Evolutionary conservation across 2,797 vertebrate species (phyloP).

Genomic region (Calcarius lapponicus): DNA sequence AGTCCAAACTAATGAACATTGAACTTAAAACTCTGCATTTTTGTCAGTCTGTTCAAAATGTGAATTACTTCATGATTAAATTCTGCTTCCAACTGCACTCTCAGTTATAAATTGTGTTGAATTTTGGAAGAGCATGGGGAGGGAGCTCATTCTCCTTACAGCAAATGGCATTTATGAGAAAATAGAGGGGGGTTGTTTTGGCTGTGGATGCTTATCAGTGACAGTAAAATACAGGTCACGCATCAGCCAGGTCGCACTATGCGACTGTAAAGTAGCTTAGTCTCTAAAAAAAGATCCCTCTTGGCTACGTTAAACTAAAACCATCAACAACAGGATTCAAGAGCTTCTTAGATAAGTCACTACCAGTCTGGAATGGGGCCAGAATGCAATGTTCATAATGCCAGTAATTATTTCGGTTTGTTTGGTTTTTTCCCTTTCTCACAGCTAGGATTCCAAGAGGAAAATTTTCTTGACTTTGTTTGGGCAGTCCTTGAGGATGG

Average conservation of each 20-base stretch:
- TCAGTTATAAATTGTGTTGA: not conserved
- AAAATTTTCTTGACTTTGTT: not conserved
- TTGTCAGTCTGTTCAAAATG: not conserved
- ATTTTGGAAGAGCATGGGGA: not conserved
- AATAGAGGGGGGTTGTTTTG: not conserved
- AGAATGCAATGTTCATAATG: not conserved
- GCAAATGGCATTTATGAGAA: not conserved
- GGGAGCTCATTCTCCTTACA: not conserved
- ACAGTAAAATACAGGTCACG: not conserved
- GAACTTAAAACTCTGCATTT: not conserved
- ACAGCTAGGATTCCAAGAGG: constrained; percentile 36
- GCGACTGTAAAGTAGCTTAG: constrained; percentile 54
- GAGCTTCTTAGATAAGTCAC: constrained; percentile 1
- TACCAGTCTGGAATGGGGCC: not conserved
- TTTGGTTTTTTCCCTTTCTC: not conserved
- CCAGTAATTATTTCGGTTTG: not conserved
- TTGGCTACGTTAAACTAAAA: constrained; percentile 4
- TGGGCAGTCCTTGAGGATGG: constrained; percentile 67
- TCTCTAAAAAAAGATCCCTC: constrained; percentile 39
- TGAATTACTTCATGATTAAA: not conserved
- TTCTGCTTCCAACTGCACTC: not conserved
- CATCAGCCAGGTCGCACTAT: not conserved
- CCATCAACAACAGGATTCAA: constrained; percentile 32
- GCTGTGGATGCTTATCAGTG: not conserved
- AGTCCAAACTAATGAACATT: not conserved